phyloP scores from a whole-genome alignment of 2,113 vertebrate genomes.

The Euleptes europaea region DNA sequence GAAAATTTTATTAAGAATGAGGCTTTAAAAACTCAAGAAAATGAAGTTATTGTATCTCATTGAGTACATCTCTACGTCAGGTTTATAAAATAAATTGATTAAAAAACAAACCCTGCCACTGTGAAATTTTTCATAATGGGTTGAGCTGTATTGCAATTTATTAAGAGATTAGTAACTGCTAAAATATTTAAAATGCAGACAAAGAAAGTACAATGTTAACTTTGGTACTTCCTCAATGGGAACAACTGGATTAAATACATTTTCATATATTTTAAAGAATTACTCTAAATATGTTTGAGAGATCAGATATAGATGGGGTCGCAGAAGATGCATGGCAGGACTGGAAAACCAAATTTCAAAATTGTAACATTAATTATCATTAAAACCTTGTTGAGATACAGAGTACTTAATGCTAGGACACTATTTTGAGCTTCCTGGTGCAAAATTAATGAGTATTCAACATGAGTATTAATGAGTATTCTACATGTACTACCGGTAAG shows the following conservation, averaged over 20 bases:
- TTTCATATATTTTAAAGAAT: not conserved
- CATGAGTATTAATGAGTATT: no score
- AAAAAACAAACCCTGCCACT: no score
- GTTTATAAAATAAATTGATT: not conserved
- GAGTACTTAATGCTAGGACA: not conserved
- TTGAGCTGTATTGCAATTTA: no score
- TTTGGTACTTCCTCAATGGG: not conserved
- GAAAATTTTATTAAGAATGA: not conserved
- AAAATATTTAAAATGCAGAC: not conserved
- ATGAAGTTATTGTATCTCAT: not conserved
- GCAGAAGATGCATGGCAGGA: not conserved
- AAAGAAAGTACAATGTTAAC: not conserved
- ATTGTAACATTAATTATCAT: not conserved
- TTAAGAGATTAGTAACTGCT: not conserved
- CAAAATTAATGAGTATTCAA: not conserved
- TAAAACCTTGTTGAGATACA: not conserved
- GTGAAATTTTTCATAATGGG: no score
- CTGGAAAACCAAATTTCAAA: not conserved
- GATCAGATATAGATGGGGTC: not conserved
- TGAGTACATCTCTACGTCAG: not conserved
- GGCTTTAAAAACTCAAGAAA: not conserved
- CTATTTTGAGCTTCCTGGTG: not conserved
- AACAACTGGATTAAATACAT: not conserved
- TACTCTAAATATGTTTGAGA: not conserved
- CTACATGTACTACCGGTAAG: no score